Base-by-base conservation (phyloP, 2,888 invertebrate species). In the Mesopsocus fuscifrons region DNA sequence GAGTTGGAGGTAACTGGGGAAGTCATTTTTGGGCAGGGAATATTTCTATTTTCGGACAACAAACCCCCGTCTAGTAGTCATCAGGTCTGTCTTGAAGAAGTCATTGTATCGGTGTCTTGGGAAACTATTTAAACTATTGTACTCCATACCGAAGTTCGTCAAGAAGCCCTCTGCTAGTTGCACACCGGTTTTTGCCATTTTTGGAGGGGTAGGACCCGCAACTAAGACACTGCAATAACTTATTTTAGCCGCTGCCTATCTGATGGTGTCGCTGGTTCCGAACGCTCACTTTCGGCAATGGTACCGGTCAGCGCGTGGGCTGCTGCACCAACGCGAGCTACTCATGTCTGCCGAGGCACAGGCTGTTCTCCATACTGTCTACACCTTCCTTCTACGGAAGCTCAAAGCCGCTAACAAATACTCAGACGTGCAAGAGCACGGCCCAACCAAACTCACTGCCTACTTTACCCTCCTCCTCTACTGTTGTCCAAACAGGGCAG, bases 391-490 rank as follows among this genome's bases (percentile, higher is more conserved):
- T 22, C 59, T 84, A 41, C 67, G 80, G 46, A 67, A 92, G 50
- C 58, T 92, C 45, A 77, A 84, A 49, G 72, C 82, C 9, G 88
- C 88, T 1, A 75, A 82, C 52, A 81, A 83, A 52, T 91, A 88
- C 58, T 82, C 82, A 1, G 87, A 88, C 54, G 77, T 82, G 52
- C 77, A 77, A 41, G 74, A 77, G 6, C 89, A 92, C 58, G 88
- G 91, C 44, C 84, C 89, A 2, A 82, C 82, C 63, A 91, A 91
- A 62, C 67, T 94, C 46, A 88, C 88, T 23, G 83, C 88, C 6
- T 92, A 91, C 62, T 92, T 94, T 62, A 83, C 87, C 41, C 72
- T 92, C 45, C 72, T 92, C 66, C 82, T 85, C 42, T 91, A 89
- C 58, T 92, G 91, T 61, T 78, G 91, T 54, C 74, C 91, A 53